A percentile compares a stretch with the other conserved stretches of the same genome.
phyloP scores from a whole-genome alignment of 2,888 invertebrate species.

The Micoletzkya japonica region DNA sequence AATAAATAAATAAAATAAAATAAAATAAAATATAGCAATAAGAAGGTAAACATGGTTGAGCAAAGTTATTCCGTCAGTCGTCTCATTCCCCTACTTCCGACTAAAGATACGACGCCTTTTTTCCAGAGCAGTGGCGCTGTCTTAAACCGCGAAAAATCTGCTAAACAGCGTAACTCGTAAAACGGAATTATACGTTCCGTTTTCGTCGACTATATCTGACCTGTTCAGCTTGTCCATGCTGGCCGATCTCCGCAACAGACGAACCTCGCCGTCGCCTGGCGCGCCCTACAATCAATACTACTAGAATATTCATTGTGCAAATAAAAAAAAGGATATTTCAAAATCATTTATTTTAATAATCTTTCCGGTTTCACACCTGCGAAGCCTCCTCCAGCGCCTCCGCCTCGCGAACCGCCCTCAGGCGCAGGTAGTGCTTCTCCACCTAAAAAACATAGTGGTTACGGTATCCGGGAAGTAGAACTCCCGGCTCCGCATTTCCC shows the following conservation, averaged over 20 bases:
- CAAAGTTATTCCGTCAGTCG: too few species aligned
- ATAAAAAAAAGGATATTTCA: not conserved
- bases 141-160: too few species aligned
- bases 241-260: conserved; percentile 24
- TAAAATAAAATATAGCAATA: too few species aligned
- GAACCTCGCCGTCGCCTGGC: conserved; percentile 13
- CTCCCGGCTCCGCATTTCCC: not conserved
- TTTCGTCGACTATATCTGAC: conserved; percentile 13
- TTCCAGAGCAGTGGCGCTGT: too few species aligned
- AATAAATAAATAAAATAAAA: not conserved
- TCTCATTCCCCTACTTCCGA: too few species aligned
- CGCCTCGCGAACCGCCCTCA: conserved; percentile 25
- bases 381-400: conserved; percentile 19
- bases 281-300: conserved; percentile 14
- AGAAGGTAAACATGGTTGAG: too few species aligned
- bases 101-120: too few species aligned
- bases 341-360: not conserved
- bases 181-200: not conserved
- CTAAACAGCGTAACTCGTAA: too few species aligned
- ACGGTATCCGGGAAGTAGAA: not conserved
- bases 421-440: conserved; percentile 28
- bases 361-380: not conserved
- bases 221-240: conserved; percentile 33
- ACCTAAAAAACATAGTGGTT: conserved; percentile 24
- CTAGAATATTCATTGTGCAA: too few species aligned